phyloP scores from a whole-genome alignment of 2,888 invertebrate genomes.

The Platycnemis pennipes region DNA sequence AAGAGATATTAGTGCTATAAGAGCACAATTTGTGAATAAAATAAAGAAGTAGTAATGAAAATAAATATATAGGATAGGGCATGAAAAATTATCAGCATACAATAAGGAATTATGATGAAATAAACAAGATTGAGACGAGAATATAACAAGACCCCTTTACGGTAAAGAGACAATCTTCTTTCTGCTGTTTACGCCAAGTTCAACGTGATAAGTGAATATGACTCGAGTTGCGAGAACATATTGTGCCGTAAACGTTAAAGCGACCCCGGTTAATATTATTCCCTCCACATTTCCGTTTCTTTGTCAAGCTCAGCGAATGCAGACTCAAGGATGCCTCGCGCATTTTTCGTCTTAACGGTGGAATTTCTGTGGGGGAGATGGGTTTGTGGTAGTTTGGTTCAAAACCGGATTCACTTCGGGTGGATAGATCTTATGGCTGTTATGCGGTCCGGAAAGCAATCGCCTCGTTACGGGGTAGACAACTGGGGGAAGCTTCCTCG shows the following conservation, averaged over 20 bases:
- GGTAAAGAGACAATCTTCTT: too few species aligned
- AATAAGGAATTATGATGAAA: too few species aligned
- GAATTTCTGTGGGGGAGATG: neutral
- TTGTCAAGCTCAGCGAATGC: neutral
- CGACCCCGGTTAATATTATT: neutral
- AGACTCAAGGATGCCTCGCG: neutral
- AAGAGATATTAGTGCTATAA: too few species aligned
- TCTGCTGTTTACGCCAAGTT: too few species aligned
- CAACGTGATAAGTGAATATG: neutral
- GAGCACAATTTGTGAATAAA: too few species aligned
- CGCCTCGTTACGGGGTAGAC: neutral
- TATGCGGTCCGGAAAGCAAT: slow-evolving; percentile 1
- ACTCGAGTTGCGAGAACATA: neutral
- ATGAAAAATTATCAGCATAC: too few species aligned
- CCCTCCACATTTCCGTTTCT: neutral
- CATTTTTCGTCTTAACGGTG: neutral
- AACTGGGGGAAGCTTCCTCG: slow-evolving; percentile 8
- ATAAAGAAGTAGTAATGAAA: too few species aligned
- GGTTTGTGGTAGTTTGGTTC: neutral
- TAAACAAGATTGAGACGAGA: too few species aligned
- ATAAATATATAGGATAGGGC: too few species aligned
- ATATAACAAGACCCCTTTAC: too few species aligned
- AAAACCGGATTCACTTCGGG: slow-evolving; percentile 13
- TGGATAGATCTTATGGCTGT: neutral
- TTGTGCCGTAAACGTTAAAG: neutral